A percentile compares a stretch with the other conserved stretches of the same genome.
Conservation (phyloP, 2,888 invertebrate species). For the Ophioninae sp. region DNA sequence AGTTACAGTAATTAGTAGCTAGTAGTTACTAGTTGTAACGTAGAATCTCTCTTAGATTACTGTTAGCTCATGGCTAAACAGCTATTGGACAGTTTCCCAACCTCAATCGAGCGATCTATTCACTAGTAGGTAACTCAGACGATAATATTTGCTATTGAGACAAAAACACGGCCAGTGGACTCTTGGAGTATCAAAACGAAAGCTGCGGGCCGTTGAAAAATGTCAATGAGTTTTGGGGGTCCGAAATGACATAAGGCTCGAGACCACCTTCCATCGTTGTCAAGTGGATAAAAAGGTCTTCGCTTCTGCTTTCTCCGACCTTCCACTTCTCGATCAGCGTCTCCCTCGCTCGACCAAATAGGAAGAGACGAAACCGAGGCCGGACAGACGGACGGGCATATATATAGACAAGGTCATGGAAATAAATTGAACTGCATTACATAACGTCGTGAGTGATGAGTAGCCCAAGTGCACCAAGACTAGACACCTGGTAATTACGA, state of each 20-base stretch:
- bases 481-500: constrained; percentile 77
- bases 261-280: constrained; percentile 64
- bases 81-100: not conserved
- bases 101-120: not conserved
- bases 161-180: constrained; percentile 37
- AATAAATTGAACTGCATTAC: constrained; percentile 78
- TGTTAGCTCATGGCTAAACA: too few species aligned
- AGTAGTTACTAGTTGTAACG: too few species aligned
- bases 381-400: constrained; percentile 41
- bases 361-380: constrained; percentile 68
- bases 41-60: too few species aligned
- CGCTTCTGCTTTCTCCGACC: constrained; percentile 49
- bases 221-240: constrained; percentile 24
- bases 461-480: constrained; percentile 73
- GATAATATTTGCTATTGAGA: too few species aligned
- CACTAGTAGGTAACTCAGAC: too few species aligned
- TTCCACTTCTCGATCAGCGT: constrained; percentile 44
- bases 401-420: constrained; percentile 79
- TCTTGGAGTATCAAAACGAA: constrained; percentile 46
- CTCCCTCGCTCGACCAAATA: constrained; percentile 65
- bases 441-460: constrained; percentile 74
- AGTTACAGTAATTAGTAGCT: too few species aligned
- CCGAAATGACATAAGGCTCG: not conserved
- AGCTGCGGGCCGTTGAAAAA: constrained; percentile 42
- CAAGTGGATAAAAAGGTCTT: constrained; percentile 18